Evolutionary conservation across 1,140 invertebrate genomes (phyloP).

Genomic region (Potamilus streckersoni): DNA sequence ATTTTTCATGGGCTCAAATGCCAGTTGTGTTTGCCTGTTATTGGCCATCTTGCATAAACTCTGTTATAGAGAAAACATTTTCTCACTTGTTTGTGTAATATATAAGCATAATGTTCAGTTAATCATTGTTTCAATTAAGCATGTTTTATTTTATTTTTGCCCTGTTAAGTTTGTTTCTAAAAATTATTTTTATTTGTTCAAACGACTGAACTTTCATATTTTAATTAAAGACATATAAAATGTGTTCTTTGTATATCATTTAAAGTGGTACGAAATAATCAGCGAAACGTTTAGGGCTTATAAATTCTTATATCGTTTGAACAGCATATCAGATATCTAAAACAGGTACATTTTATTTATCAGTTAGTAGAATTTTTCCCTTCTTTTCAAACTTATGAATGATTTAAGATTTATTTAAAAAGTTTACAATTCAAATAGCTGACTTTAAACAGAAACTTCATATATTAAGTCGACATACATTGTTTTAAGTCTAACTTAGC

Average conservation of each 20-base stretch:
- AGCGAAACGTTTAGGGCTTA: background rate
- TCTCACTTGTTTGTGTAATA: too few relatives aligned
- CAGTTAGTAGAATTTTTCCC: background rate
- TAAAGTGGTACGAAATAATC: background rate
- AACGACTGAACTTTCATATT: background rate
- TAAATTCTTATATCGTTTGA: background rate
- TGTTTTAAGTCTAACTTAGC: background rate
- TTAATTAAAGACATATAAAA: background rate
- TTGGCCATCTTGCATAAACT: too few relatives aligned
- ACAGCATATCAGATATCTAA: background rate
- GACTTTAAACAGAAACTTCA: too few relatives aligned
- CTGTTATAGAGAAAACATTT: too few relatives aligned
- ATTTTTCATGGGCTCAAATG: too few relatives aligned
- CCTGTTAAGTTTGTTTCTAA: too few relatives aligned
- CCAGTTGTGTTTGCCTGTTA: too few relatives aligned
- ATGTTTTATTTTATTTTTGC: too few relatives aligned
- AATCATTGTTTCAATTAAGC: too few relatives aligned
- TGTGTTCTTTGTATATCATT: background rate
- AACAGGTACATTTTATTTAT: background rate
- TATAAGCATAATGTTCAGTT: too few relatives aligned
- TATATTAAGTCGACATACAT: background rate
- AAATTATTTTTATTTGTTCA: too few relatives aligned
- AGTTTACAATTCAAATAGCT: background rate
- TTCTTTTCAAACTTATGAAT: background rate
- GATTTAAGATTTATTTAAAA: background rate